These are phyloP conservation scores for Physeter macrocephalus DNA, from an alignment of 2,113 vertebrate genomes.

Conservation along the genomic window DNA sequence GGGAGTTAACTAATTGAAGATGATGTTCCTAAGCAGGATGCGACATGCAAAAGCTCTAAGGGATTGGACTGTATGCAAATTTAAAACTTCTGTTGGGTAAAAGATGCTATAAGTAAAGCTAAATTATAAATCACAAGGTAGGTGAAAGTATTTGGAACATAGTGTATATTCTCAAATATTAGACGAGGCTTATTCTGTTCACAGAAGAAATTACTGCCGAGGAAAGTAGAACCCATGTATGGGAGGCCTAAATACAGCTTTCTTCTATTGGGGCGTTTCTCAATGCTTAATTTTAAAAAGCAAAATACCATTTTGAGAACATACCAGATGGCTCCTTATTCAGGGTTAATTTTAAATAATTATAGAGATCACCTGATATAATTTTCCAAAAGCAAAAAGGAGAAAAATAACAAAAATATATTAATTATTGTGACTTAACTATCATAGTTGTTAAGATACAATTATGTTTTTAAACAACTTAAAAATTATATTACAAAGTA, in stretches of 20 bases:
- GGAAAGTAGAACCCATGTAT: background rate
- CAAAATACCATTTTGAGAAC: background rate
- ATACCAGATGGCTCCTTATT: background rate
- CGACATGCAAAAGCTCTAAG: background rate
- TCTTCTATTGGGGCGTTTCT: background rate
- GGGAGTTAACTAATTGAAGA: background rate
- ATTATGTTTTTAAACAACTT: background rate
- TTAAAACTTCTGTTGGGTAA: background rate
- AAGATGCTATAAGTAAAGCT: background rate
- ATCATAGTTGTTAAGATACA: background rate
- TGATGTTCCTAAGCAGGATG: background rate
- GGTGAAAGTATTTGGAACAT: background rate
- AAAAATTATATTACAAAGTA: background rate
- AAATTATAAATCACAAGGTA: background rate
- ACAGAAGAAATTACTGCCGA: background rate
- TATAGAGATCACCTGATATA: background rate
- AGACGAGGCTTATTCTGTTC: background rate
- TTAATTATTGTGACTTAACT: background rate
- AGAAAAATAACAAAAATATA: background rate
- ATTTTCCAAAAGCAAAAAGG: background rate
- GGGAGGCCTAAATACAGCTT: background rate
- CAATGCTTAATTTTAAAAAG: background rate
- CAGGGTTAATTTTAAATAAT: background rate
- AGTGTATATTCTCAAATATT: background rate
- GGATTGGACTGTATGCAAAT: background rate